phyloP scores from a whole-genome alignment of 1,140 invertebrate species.

The Drosophila takahashii region DNA sequence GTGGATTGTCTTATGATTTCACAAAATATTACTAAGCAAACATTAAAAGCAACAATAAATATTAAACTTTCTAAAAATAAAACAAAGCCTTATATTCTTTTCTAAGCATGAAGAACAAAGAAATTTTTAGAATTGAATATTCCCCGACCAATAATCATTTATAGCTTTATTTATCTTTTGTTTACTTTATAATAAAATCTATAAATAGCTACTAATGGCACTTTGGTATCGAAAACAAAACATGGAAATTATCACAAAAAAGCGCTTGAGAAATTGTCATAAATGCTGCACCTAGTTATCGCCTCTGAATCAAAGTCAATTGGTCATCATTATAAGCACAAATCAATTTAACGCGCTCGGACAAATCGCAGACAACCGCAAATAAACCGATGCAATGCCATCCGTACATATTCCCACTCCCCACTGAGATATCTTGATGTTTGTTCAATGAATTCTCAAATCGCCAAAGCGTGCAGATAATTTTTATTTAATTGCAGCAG shows the following conservation, averaged over 20 bases:
- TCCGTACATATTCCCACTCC: conserved; percentile 24
- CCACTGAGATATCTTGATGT: conserved; percentile 53
- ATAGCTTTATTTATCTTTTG: conserved; percentile 8
- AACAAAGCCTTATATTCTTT: background rate
- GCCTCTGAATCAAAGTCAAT: conserved; percentile 32
- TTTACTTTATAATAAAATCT: conserved; percentile 21
- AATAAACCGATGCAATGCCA: conserved; percentile 30
- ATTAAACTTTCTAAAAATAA: background rate
- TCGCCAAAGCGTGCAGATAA: conserved; percentile 79
- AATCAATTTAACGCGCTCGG: conserved; percentile 57
- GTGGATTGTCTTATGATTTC: background rate
- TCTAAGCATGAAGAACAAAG: conserved; percentile 11
- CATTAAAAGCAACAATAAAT: background rate
- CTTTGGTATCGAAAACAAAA: background rate
- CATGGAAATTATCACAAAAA: background rate
- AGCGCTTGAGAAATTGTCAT: conserved; percentile 13
- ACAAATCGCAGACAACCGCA: conserved; percentile 36
- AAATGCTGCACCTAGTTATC: conserved; percentile 29
- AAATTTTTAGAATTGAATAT: background rate
- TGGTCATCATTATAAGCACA: conserved; percentile 33
- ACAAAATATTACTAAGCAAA: too few relatives aligned
- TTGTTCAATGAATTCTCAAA: conserved; percentile 79
- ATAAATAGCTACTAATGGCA: conserved; percentile 16
- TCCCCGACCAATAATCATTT: conserved; percentile 1
- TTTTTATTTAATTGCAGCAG: conserved; percentile 72